Evolutionary conservation across 1,140 invertebrate species (phyloP).

Genomic region (Vanessa atalanta): DNA sequence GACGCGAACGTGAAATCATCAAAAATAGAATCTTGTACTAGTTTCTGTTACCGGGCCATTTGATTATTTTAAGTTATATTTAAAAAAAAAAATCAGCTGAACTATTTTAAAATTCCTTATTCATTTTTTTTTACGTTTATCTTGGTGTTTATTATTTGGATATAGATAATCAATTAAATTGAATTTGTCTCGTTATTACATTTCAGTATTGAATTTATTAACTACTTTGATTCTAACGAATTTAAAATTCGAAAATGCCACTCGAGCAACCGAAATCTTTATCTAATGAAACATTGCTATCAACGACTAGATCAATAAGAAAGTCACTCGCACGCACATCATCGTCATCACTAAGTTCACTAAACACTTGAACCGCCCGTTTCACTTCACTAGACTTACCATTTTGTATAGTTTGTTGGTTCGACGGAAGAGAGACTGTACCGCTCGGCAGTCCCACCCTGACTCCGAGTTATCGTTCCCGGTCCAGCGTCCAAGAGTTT

Average conservation of each 20-base stretch:
- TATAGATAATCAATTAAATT: too few species aligned
- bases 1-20: slow-evolving; percentile 52
- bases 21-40: slow-evolving; percentile 45
- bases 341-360: slow-evolving; percentile 26
- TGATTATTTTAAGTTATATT: slow-evolving; percentile 22
- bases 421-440: slow-evolving; percentile 76
- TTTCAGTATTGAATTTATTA: background rate
- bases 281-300: background rate
- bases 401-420: slow-evolving; percentile 71
- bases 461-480: slow-evolving; percentile 67
- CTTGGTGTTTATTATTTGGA: too few species aligned
- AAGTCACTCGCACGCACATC: background rate
- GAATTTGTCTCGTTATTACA: too few species aligned
- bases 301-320: background rate
- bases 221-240: background rate
- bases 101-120: background rate
- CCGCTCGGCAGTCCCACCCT: slow-evolving; percentile 76
- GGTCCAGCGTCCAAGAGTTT: slow-evolving; percentile 50
- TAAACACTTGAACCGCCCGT: slow-evolving; percentile 41
- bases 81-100: background rate
- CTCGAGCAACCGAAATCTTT: background rate
- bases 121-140: too few species aligned
- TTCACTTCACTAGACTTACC: slow-evolving; percentile 68
- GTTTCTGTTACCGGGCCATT: slow-evolving; percentile 9
- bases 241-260: background rate